phyloP scores from a whole-genome alignment of 1,140 invertebrate genomes.

The Holotrichia oblita region DNA sequence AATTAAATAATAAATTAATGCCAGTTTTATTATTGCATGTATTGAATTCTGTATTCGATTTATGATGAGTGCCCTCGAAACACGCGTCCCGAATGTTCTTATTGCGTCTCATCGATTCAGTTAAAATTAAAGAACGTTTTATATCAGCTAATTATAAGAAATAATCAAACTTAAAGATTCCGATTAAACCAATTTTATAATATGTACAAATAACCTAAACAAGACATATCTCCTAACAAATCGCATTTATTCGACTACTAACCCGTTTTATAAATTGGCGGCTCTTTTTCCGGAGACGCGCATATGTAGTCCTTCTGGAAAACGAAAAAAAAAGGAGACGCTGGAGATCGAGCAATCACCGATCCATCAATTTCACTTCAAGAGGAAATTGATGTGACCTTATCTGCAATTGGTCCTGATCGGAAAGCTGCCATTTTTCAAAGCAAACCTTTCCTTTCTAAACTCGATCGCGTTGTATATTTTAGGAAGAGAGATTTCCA shows the following conservation, averaged over 20 bases:
- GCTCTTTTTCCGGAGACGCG: not conserved
- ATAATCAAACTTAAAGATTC: too few relatives aligned
- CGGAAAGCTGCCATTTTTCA: conserved; percentile 15
- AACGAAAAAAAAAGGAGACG: not conserved
- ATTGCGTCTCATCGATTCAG: too few relatives aligned
- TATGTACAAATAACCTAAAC: too few relatives aligned
- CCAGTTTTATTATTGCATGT: too few relatives aligned
- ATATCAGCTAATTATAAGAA: too few relatives aligned
- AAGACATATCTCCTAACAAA: not conserved
- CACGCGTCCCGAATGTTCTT: too few relatives aligned
- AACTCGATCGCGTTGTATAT: not conserved
- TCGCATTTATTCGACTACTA: not conserved
- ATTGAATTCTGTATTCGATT: too few relatives aligned
- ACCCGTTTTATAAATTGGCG: not conserved
- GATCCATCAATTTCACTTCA: conserved; percentile 12
- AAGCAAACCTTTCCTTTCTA: not conserved
- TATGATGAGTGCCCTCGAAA: too few relatives aligned
- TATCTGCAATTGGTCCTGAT: not conserved
- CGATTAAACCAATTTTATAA: too few relatives aligned
- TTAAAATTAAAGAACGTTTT: too few relatives aligned
- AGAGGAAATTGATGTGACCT: conserved; percentile 20
- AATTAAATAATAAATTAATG: too few relatives aligned
- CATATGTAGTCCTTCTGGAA: not conserved
- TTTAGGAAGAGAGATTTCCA: too few relatives aligned
- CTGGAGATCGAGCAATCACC: conserved; percentile 6